Conservation (phyloP, 2,888 invertebrate species). For the Alcis repandata region DNA sequence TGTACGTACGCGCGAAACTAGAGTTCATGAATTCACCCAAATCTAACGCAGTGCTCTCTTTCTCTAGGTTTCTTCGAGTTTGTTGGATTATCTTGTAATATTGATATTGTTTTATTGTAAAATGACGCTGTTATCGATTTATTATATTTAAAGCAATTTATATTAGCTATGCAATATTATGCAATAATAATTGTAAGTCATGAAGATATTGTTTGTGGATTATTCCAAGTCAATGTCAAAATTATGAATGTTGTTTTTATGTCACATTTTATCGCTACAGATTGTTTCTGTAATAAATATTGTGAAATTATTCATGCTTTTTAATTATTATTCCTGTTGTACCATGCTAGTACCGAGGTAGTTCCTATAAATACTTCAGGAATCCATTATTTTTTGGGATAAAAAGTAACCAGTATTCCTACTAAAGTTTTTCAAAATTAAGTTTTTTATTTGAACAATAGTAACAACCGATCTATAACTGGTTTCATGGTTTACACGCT, state of each 20-base stretch:
- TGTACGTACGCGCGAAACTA: too few species aligned
- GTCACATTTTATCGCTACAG: slow-evolving; percentile 37
- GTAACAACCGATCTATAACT: too few species aligned
- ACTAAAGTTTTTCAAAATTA: too few species aligned
- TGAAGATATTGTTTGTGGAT: slow-evolving; percentile 1
- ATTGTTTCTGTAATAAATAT: slow-evolving; percentile 46
- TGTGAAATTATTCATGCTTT: slow-evolving; percentile 41
- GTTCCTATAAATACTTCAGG: too few species aligned
- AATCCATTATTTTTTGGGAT: too few species aligned
- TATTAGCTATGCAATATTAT: slow-evolving; percentile 5
- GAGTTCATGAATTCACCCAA: too few species aligned
- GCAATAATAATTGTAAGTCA: slow-evolving; percentile 20
- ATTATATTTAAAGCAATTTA: slow-evolving; percentile 10
- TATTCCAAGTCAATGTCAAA: slow-evolving; percentile 15
- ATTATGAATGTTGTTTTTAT: slow-evolving; percentile 34
- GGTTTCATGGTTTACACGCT: too few species aligned
- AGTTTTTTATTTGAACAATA: slow-evolving; percentile 39
- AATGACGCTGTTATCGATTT: slow-evolving; percentile 19
- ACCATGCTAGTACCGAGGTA: too few species aligned
- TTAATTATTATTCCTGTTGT: too few species aligned
- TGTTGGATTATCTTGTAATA: slow-evolving; percentile 24
- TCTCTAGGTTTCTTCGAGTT: too few species aligned
- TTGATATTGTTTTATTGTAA: slow-evolving; percentile 19
- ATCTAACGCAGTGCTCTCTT: too few species aligned
- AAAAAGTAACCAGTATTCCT: too few species aligned